A percentile compares a stretch with the other conserved stretches of the same genome.
Conservation (phyloP, 2,113 vertebrate species). For the Varanus salvator region DNA sequence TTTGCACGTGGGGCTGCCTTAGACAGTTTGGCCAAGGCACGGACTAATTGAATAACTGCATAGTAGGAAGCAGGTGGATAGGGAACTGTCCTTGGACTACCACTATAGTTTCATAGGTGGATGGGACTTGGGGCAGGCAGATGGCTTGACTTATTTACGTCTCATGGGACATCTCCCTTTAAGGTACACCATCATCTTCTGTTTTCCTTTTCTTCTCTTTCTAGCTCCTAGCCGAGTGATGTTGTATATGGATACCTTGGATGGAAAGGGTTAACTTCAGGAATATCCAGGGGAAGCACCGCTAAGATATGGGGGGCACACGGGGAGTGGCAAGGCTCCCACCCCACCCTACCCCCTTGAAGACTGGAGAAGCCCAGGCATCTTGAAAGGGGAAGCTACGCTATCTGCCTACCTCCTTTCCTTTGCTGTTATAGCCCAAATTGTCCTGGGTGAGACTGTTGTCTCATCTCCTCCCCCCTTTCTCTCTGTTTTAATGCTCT, state of each 20-base stretch:
- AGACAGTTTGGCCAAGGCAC: neutral
- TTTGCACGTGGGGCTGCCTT: neutral
- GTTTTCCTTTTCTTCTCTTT: neutral
- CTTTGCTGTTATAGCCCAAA: slow-evolving; percentile 29
- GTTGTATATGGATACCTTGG: slow-evolving; percentile 51
- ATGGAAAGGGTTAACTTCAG: slow-evolving; percentile 51
- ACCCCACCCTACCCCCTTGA: slow-evolving; percentile 8
- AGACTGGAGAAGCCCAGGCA: slow-evolving; percentile 32
- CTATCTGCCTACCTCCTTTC: slow-evolving; percentile 28
- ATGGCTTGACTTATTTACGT: neutral
- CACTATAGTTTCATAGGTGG: neutral
- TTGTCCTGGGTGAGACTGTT: slow-evolving; percentile 20
- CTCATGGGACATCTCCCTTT: neutral
- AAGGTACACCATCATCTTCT: neutral
- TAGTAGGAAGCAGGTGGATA: neutral
- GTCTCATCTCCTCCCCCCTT: neutral
- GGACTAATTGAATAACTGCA: neutral
- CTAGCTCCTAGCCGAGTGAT: slow-evolving; percentile 52
- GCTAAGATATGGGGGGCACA: slow-evolving; percentile 10
- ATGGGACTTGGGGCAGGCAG: neutral
- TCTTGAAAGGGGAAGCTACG: slow-evolving; percentile 33
- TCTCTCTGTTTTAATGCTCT: slow-evolving; percentile 32
- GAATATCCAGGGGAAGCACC: slow-evolving; percentile 8
- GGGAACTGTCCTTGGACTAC: neutral
- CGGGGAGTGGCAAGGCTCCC: neutral